Evolutionary conservation across 2,888 invertebrate genomes (phyloP).

Genomic region (Drosophila prolongata): DNA sequence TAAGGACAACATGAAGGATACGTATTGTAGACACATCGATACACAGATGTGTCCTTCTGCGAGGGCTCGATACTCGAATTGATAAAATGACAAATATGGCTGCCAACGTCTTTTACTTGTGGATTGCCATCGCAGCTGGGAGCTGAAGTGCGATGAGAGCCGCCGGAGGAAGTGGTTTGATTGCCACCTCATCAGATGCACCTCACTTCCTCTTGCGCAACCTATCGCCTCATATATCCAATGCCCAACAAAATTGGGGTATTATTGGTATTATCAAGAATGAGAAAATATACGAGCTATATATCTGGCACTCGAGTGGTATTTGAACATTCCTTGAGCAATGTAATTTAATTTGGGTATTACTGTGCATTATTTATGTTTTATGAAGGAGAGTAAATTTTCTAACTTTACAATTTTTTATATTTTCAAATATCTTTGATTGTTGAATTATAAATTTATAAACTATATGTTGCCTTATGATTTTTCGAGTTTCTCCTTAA

Average conservation of each 20-base stretch:
- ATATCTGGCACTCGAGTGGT: background rate
- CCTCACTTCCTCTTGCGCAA: constrained; percentile 16
- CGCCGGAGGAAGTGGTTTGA: constrained; percentile 15
- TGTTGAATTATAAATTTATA: no score
- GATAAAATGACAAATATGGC: constrained; percentile 50
- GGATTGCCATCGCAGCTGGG: constrained; percentile 37
- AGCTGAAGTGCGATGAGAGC: constrained; percentile 20
- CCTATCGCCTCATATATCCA: background rate
- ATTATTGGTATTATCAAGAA: background rate
- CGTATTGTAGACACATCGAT: constrained; percentile 28
- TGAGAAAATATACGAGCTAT: background rate
- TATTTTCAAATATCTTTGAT: no score
- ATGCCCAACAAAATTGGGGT: background rate
- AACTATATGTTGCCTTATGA: no score
- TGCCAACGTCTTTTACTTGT: constrained; percentile 31
- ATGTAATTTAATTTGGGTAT: no score
- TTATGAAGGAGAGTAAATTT: no score
- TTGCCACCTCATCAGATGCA: constrained; percentile 33
- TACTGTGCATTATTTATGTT: no score
- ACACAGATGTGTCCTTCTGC: constrained; percentile 11
- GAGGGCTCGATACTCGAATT: constrained; percentile 28
- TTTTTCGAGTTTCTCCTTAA: background rate
- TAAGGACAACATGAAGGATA: constrained; percentile 48
- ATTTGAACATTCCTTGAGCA: no score
- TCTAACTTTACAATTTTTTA: no score